phyloP scores from a whole-genome alignment of 2,797 vertebrate species.

The Allobates femoralis region DNA sequence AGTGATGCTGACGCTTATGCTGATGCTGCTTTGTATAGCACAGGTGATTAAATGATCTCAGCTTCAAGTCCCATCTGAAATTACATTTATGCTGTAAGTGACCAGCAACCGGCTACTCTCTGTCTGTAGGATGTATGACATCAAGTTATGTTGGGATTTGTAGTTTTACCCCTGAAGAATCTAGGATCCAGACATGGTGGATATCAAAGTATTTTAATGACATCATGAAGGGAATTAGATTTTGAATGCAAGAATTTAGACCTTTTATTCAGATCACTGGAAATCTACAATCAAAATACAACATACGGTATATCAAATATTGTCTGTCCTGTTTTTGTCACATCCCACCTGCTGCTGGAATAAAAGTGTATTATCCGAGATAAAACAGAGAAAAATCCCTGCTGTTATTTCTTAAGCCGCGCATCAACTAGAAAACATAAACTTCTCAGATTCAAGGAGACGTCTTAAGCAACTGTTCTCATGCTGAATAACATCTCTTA shows the following conservation, averaged over 20 bases:
- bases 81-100: too few relatives aligned
- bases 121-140: too few relatives aligned
- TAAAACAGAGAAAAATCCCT: neutral
- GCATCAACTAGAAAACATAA: constrained; percentile 10
- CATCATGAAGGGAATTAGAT: neutral
- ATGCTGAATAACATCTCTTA: neutral
- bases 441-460: neutral
- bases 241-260: neutral
- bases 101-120: too few relatives aligned
- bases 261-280: neutral
- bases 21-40: too few relatives aligned
- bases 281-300: neutral
- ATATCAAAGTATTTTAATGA: neutral
- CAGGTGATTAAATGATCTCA: too few relatives aligned
- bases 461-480: neutral
- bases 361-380: neutral
- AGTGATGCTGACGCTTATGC: too few relatives aligned
- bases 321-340: neutral
- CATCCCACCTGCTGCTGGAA: constrained; percentile 20
- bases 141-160: neutral
- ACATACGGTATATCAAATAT: neutral
- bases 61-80: too few relatives aligned
- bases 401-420: neutral
- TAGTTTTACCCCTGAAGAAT: neutral
- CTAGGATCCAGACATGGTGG: neutral